Conservation (phyloP, 2,888 invertebrate species). For the Coenonympha arcania region DNA sequence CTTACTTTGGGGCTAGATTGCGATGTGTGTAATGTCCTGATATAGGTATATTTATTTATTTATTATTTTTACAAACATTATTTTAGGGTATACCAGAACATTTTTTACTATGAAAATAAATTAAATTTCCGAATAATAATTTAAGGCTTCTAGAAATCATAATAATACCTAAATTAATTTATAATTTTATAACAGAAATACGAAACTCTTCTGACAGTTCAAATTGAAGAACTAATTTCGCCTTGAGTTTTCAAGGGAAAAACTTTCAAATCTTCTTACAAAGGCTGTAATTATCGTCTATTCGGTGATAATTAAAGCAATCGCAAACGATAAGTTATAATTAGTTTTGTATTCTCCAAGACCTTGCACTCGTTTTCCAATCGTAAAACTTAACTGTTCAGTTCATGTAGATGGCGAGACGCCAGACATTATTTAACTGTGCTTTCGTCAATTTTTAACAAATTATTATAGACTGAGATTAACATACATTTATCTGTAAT, state of each 20-base stretch:
- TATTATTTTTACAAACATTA: too few relatives aligned
- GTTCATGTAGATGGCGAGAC: constrained; percentile 27
- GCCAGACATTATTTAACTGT: constrained; percentile 20
- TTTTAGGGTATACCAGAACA: too few relatives aligned
- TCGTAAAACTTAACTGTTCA: constrained; percentile 29
- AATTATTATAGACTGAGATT: too few relatives aligned
- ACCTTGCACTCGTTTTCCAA: constrained; percentile 27
- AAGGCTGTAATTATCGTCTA: neutral
- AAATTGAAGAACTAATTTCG: neutral
- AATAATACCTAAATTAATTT: neutral
- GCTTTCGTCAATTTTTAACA: neutral
- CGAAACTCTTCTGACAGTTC: neutral
- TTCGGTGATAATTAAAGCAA: constrained; percentile 1
- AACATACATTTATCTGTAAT: too few relatives aligned
- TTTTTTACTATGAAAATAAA: too few relatives aligned
- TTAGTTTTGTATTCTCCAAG: constrained; percentile 22
- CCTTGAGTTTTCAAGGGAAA: neutral
- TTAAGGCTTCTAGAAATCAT: too few relatives aligned
- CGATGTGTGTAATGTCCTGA: too few relatives aligned
- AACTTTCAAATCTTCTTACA: neutral
- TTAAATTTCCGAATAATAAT: too few relatives aligned
- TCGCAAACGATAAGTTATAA: constrained; percentile 17
- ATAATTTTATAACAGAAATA: neutral
- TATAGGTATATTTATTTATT: too few relatives aligned
- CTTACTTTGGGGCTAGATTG: too few relatives aligned